phyloP scores from a whole-genome alignment of 1,140 invertebrate genomes.

The Ptiloglossa arizonensis region DNA sequence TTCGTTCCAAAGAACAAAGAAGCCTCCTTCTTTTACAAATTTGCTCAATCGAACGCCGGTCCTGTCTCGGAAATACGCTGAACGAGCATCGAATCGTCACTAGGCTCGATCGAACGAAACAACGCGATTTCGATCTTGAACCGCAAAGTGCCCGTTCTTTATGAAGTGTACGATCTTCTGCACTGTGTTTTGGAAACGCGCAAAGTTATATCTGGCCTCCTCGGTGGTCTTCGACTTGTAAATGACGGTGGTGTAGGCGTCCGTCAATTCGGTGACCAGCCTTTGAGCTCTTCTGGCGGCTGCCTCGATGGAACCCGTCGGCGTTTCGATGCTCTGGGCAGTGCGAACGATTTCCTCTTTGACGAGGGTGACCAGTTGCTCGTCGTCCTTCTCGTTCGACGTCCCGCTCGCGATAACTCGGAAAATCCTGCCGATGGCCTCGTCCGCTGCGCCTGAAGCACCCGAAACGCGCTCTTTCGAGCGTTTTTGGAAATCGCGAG shows the following conservation, averaged over 20 bases:
- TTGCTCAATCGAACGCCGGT: too few relatives aligned
- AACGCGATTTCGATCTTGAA: not conserved
- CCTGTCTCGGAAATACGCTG: too few relatives aligned
- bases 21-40: too few relatives aligned
- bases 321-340: constrained; percentile 51
- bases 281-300: constrained; percentile 63
- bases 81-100: too few relatives aligned
- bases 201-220: constrained; percentile 57
- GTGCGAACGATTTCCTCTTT: constrained; percentile 62
- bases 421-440: constrained; percentile 50
- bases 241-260: constrained; percentile 66
- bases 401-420: constrained; percentile 56
- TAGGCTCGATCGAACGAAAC: too few relatives aligned
- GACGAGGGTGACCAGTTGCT: constrained; percentile 56
- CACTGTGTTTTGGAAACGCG: constrained; percentile 63
- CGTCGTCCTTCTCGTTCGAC: constrained; percentile 54
- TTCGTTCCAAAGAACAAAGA: too few relatives aligned
- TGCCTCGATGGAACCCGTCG: constrained; percentile 62
- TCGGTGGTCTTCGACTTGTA: constrained; percentile 59
- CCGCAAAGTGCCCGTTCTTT: constrained; percentile 57
- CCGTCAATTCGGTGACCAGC: constrained; percentile 65
- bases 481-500: too few relatives aligned
- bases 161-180: constrained; percentile 68
- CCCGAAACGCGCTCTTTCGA: not conserved
- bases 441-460: constrained; percentile 47